phyloP scores from a whole-genome alignment of 2,888 invertebrate species.

The Agrotis exclamationis region DNA sequence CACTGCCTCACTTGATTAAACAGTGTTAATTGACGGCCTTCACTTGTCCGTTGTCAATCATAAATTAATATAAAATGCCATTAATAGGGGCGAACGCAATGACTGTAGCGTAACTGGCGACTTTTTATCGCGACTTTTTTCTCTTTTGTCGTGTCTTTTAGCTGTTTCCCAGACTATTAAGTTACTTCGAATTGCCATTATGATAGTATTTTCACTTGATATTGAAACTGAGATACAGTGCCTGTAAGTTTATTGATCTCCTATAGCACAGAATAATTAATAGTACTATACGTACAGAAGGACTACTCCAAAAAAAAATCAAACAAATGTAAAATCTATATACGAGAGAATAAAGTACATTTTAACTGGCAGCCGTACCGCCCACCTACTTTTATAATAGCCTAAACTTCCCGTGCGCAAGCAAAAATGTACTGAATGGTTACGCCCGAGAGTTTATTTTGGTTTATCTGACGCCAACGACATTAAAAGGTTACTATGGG shows the following conservation, averaged over 20 bases:
- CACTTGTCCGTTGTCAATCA: constrained; percentile 40
- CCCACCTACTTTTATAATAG: too few species aligned
- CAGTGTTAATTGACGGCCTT: constrained; percentile 20
- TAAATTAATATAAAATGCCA: constrained; percentile 28
- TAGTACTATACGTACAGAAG: too few species aligned
- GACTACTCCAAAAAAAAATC: too few species aligned
- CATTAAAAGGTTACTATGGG: too few species aligned
- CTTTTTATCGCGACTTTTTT: constrained; percentile 46
- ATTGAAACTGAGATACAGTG: constrained; percentile 6
- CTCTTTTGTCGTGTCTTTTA: constrained; percentile 23
- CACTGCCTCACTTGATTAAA: constrained; percentile 17
- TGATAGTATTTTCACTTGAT: constrained; percentile 42
- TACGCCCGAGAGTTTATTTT: too few species aligned
- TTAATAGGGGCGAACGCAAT: constrained; percentile 34
- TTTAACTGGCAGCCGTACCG: too few species aligned
- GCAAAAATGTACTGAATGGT: too few species aligned
- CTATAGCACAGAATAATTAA: too few species aligned
- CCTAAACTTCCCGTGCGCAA: too few species aligned
- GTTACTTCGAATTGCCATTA: constrained; percentile 16
- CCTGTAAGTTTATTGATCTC: constrained; percentile 24
- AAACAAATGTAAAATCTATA: too few species aligned
- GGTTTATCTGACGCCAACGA: too few species aligned
- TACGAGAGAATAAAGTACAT: too few species aligned
- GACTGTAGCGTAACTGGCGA: constrained; percentile 38
- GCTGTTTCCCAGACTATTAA: constrained; percentile 50